Evolutionary conservation across 2,888 invertebrate genomes (phyloP).

Genomic region (Plebejus anna): DNA sequence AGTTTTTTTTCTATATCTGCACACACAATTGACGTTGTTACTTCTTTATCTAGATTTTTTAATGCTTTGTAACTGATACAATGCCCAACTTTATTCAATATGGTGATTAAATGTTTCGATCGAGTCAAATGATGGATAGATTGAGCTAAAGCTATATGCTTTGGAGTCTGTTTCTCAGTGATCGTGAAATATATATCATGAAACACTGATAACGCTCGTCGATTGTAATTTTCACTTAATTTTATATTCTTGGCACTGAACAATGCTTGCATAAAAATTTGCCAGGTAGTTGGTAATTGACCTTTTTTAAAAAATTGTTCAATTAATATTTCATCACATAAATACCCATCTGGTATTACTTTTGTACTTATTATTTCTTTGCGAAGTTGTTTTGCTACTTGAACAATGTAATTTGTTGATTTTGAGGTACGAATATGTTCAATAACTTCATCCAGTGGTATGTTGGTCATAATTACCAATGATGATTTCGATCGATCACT

Average conservation of each 20-base stretch:
- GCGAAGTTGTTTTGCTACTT: conserved; percentile 32
- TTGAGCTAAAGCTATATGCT: conserved; percentile 34
- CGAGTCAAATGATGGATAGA: conserved; percentile 33
- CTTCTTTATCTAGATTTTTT: conserved; percentile 1
- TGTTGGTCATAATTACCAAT: conserved; percentile 41
- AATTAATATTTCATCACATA: conserved; percentile 39
- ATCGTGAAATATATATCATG: conserved; percentile 34
- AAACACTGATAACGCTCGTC: conserved; percentile 38
- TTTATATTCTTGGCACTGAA: conserved; percentile 36
- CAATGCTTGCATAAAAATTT: conserved; percentile 38
- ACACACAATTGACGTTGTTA: conserved; percentile 19
- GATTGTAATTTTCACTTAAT: conserved; percentile 35
- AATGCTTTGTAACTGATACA: not conserved
- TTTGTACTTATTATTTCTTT: conserved; percentile 38
- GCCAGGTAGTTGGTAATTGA: conserved; percentile 32
- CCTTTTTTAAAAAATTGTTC: conserved; percentile 31
- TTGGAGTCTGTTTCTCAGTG: conserved; percentile 33
- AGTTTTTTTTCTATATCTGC: conserved; percentile 14
- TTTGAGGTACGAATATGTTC: conserved; percentile 22
- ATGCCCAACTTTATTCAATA: not conserved
- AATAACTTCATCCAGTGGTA: conserved; percentile 32
- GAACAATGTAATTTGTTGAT: conserved; percentile 28
- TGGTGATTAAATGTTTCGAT: conserved; percentile 31
- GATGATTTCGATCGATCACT: conserved; percentile 42
- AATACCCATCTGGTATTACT: conserved; percentile 33